Evolutionary conservation across 1,140 invertebrate genomes (phyloP), one percentile per base, ranked within the genome.

Genomic region (Aradophagus sp.): DNA sequence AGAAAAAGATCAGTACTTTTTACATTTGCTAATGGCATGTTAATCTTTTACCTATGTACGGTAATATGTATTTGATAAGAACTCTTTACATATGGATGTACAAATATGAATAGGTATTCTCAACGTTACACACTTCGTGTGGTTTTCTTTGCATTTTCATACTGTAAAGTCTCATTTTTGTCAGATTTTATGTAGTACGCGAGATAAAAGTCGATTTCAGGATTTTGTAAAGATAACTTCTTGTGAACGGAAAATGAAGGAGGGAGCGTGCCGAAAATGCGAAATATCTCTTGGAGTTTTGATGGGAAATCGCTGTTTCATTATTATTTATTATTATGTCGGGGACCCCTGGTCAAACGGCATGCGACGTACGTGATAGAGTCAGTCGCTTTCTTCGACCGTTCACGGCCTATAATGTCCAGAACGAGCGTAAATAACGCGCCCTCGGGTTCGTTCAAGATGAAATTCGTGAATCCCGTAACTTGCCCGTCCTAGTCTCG

Each of bases 281-380:
- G 32, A 6, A 72, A 74, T 69, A 67, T 62, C 19, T 16, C 31
- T 32, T 10, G 53, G 65, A 29, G 20, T 71, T 61, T 65, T 48
- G 48, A 48, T 53, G 50, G 67, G 36, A 61, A 74, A 62, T 65
- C 39, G 59, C 56, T 53, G 48, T 53, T 63, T 63, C 53, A 63
- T 50, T n/a, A n/a, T n/a, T n/a, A n/a, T n/a, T n/a, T n/a, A n/a
- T n/a, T n/a, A n/a, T n/a, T n/a, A n/a, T n/a, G n/a, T 29, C 59
- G 32, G 12, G 20, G 16, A 55, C 59, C 16, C 36, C 27, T 15
- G 32, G 31, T 55, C 61, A 52, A n/a, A 29, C 34, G 61, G 26
- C 50, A 23, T 42, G 48, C 42, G 27, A 48, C 31, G n/a, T 65
- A 55, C 48, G 48, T 55, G 61, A 55, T 65, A 36, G 50, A 65